Percentiles rank a stretch among this genome's conserved stretches.
Conservation (phyloP, 1,140 invertebrate species). For the Anthonomus grandis region DNA sequence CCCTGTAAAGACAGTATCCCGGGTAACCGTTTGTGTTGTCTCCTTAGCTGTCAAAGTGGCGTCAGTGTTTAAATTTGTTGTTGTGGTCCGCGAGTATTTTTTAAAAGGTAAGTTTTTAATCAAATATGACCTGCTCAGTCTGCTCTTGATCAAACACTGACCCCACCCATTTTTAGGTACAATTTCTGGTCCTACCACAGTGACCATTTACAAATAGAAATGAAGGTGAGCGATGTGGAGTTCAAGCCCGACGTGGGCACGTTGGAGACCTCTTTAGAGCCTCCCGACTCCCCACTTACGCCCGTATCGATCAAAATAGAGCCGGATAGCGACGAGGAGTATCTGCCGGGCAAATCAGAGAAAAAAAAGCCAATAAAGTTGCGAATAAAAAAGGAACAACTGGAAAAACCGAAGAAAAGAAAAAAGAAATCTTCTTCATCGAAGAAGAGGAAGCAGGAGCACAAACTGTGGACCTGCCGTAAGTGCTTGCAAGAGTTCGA, state of each 20-base stretch:
- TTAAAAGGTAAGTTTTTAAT: no score
- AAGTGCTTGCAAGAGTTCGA: slow-evolving; percentile 33
- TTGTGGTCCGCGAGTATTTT: no score
- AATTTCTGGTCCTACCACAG: not conserved
- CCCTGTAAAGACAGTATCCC: no score
- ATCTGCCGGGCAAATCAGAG: slow-evolving; percentile 18
- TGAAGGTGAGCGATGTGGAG: slow-evolving; percentile 23
- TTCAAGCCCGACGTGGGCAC: no score
- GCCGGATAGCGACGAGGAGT: slow-evolving; percentile 20
- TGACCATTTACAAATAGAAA: slow-evolving; percentile 23
- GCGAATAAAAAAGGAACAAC: not conserved
- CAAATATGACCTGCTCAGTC: no score
- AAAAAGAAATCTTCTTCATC: not conserved
- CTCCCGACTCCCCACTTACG: not conserved
- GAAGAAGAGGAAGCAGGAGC: slow-evolving; percentile 22
- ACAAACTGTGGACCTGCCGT: slow-evolving; percentile 34
- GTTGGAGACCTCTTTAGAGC: no score
- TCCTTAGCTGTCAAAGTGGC: no score
- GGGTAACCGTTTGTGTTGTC: no score
- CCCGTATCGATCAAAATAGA: slow-evolving; percentile 9
- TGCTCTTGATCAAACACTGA: no score
- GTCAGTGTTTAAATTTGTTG: no score
- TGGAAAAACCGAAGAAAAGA: not conserved
- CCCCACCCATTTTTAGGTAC: slow-evolving; percentile 23
- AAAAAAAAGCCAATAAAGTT: slow-evolving; percentile 4